Evolutionary conservation across 2,113 vertebrate genomes (phyloP).

Genomic region (Oryzias woworae): DNA sequence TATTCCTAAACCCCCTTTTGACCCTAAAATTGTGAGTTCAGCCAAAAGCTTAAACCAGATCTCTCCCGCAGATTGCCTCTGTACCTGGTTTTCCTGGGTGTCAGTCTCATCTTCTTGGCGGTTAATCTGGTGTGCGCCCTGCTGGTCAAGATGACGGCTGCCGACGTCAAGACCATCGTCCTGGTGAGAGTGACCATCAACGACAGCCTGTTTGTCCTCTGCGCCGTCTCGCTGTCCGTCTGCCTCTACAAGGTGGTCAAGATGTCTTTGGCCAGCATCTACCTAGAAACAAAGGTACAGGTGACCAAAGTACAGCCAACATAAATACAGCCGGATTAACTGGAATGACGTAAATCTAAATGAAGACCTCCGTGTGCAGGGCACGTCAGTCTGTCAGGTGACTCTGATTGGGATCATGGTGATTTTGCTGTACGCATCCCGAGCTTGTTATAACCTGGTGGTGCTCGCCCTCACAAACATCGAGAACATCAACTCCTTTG

Average conservation of each 20-base stretch:
- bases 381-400: conserved; percentile 92
- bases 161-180: conserved; percentile 84
- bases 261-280: conserved; percentile 91
- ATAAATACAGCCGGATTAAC: neutral
- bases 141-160: conserved; percentile 81
- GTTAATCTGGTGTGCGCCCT: conserved; percentile 92
- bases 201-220: conserved; percentile 88
- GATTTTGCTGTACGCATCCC: conserved; percentile 87
- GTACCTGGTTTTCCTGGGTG: conserved; percentile 83
- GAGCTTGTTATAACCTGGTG: conserved; percentile 93
- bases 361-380: conserved; percentile 71
- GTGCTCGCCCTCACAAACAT: conserved; percentile 85
- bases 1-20: neutral
- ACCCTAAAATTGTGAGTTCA: neutral
- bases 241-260: conserved; percentile 92
- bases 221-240: conserved; percentile 85
- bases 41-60: neutral
- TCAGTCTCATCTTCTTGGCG: conserved; percentile 89
- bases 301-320: conserved; percentile 8
- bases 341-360: neutral
- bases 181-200: conserved; percentile 88
- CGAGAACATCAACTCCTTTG: conserved; percentile 84
- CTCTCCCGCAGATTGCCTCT: conserved; percentile 78
- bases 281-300: conserved; percentile 89
- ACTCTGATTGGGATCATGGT: conserved; percentile 86